phyloP scores from a whole-genome alignment of 2,888 invertebrate species.

The Cinara cedri region DNA sequence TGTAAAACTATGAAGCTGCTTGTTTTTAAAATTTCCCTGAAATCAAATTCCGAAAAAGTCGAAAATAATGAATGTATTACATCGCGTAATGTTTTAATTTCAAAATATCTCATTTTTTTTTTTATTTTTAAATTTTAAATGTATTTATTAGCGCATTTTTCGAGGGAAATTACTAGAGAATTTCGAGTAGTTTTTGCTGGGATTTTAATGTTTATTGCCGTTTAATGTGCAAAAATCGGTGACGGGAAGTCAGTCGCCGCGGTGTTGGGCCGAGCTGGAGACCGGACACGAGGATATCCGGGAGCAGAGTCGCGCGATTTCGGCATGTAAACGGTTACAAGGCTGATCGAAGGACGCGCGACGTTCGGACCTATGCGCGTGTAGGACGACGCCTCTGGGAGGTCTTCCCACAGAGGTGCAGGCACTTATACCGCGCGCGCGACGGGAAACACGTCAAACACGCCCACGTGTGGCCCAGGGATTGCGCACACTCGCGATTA shows the following conservation, averaged over 20 bases:
- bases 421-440: not conserved
- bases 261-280: not conserved
- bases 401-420: slow-evolving; percentile 48
- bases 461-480: slow-evolving; percentile 20
- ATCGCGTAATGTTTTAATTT: too few relatives aligned
- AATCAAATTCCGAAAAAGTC: too few relatives aligned
- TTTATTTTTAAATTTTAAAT: too few relatives aligned
- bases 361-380: slow-evolving; percentile 34
- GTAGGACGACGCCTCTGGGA: slow-evolving; percentile 56
- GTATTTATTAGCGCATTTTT: too few relatives aligned
- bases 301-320: slow-evolving; percentile 29
- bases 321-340: slow-evolving; percentile 44
- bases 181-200: too few relatives aligned
- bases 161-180: too few relatives aligned
- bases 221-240: too few relatives aligned
- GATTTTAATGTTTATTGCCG: too few relatives aligned
- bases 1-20: too few relatives aligned
- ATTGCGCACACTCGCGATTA: slow-evolving; percentile 6
- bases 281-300: slow-evolving; percentile 26
- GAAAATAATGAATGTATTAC: too few relatives aligned
- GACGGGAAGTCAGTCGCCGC: not conserved
- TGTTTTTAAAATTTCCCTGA: too few relatives aligned
- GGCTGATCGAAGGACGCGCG: slow-evolving; percentile 52
- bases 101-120: too few relatives aligned
- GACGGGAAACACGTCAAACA: slow-evolving; percentile 34